Conservation (phyloP, 64 coral and sea anemone species). For the Astreopora myriophthalma region DNA sequence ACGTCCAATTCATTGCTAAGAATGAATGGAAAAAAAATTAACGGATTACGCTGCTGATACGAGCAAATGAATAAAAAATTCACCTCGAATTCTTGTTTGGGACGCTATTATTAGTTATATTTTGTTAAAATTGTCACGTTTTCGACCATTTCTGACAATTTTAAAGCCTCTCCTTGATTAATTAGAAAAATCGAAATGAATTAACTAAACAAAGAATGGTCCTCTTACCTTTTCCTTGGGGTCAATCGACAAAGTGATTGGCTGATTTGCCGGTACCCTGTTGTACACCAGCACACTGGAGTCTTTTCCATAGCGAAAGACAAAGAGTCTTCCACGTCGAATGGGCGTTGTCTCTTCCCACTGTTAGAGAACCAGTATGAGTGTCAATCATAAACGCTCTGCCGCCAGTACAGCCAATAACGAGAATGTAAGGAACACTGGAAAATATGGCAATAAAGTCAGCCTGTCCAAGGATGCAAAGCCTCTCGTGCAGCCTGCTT, state of each 20-base stretch:
- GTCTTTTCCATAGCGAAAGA: background rate
- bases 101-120: background rate
- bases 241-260: background rate
- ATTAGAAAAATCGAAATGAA: background rate
- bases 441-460: background rate
- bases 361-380: background rate
- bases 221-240: background rate
- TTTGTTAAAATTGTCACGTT: background rate
- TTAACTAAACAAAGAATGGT: background rate
- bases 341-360: background rate
- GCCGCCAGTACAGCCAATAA: background rate
- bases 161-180: background rate
- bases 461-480: background rate
- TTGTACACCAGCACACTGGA: background rate
- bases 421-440: constrained; percentile 3
- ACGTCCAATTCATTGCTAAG: background rate
- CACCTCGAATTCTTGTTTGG: background rate
- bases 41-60: background rate
- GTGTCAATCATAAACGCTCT: background rate
- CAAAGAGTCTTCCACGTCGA: background rate
- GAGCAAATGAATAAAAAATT: background rate
- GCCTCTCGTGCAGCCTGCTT: background rate
- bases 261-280: background rate
- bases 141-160: background rate
- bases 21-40: background rate